Conservation (phyloP, 2,797 vertebrate species). For the Neosilurus mollespiculum region DNA sequence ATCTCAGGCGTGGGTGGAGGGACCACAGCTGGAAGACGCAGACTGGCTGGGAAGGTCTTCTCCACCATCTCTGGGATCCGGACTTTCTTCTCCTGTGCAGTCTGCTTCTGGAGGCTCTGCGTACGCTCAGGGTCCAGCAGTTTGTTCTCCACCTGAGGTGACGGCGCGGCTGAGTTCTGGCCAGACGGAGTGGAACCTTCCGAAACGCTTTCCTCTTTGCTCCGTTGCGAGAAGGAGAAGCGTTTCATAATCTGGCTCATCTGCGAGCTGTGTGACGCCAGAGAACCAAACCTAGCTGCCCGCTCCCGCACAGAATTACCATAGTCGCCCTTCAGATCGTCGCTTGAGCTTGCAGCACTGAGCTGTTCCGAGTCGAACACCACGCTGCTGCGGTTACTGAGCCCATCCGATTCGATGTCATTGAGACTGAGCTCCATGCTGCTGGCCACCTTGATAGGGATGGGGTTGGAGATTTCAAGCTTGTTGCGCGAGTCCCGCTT, state of each 20-base stretch:
- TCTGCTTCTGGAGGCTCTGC: conserved; percentile 46
- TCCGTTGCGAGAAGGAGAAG: conserved; percentile 93
- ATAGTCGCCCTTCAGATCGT: conserved; percentile 84
- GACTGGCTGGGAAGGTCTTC: conserved; percentile 81
- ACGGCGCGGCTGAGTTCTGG: conserved; percentile 86
- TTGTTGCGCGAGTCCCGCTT: conserved; percentile 88
- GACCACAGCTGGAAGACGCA: conserved; percentile 82
- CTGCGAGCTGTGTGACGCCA: conserved; percentile 94
- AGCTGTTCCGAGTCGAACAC: conserved; percentile 87
- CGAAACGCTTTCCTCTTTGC: conserved; percentile 89
- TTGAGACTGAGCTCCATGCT: conserved; percentile 89
- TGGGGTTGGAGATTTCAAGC: conserved; percentile 95
- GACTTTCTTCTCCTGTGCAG: conserved; percentile 58
- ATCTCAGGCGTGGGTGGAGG: conserved; percentile 76
- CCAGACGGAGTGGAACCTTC: conserved; percentile 92
- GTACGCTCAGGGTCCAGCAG: conserved; percentile 70
- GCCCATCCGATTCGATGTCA: conserved; percentile 87
- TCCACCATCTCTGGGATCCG: conserved; percentile 79
- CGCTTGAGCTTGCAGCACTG: conserved; percentile 91
- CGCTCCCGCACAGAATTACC: conserved; percentile 85
- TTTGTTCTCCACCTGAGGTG: conserved; percentile 88
- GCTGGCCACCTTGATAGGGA: conserved; percentile 96
- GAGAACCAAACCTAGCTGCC: conserved; percentile 87
- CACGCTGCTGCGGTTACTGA: conserved; percentile 89
- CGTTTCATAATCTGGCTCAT: conserved; percentile 92